These are phyloP conservation scores for Vespertilio murinus DNA, from an alignment of 2,797 vertebrate species.

Conservation along the genomic window DNA sequence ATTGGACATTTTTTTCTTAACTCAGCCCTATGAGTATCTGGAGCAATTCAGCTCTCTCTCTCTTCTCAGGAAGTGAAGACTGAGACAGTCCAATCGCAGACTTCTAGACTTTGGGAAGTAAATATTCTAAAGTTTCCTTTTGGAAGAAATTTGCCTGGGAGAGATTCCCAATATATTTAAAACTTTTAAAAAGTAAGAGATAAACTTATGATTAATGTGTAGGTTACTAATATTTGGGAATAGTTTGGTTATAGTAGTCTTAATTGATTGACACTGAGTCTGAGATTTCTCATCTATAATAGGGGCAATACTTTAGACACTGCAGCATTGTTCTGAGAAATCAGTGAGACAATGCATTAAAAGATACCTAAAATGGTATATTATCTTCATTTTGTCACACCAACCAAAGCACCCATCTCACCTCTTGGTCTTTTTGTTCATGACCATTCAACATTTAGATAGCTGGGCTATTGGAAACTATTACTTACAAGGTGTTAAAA, in stretches of 20 bases:
- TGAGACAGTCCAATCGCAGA: background rate
- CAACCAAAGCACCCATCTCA: background rate
- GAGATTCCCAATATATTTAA: background rate
- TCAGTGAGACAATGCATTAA: background rate
- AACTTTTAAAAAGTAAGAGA: background rate
- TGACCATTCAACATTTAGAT: background rate
- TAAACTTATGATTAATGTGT: background rate
- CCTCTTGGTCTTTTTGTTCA: background rate
- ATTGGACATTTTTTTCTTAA: background rate
- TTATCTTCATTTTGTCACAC: background rate
- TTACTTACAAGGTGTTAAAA: constrained; percentile 56
- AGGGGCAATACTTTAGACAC: background rate
- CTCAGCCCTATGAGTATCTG: background rate
- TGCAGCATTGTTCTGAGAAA: background rate
- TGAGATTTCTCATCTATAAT: background rate
- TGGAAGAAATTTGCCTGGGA: background rate
- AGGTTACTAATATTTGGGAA: background rate
- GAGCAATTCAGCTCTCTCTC: background rate
- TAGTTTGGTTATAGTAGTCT: background rate
- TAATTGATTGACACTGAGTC: background rate
- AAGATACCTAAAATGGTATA: background rate
- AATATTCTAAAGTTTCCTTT: background rate
- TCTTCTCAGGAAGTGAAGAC: background rate
- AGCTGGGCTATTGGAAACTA: background rate
- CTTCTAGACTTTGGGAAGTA: background rate